phyloP scores from a whole-genome alignment of 2,113 vertebrate genomes.

The Ondatra zibethicus region DNA sequence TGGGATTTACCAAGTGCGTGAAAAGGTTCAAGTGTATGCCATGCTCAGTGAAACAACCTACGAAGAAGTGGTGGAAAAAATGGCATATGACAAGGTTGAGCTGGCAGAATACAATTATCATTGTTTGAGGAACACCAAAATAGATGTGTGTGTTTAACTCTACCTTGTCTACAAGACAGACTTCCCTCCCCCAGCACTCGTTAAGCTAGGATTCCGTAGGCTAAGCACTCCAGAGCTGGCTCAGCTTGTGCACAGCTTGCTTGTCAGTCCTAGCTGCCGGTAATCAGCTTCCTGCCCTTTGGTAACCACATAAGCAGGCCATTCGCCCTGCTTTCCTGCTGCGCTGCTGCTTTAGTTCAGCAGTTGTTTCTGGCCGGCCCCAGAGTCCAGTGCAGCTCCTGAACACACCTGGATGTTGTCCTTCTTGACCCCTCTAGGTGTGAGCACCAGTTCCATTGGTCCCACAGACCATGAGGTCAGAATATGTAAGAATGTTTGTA shows the following conservation, averaged over 20 bases:
- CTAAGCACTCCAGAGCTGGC: not conserved
- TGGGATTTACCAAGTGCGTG: not conserved
- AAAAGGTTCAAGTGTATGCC: not conserved
- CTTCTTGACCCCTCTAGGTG: not conserved
- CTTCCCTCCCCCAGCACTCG: not conserved
- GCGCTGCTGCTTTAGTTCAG: not conserved
- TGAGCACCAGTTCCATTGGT: not conserved
- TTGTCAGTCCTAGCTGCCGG: not conserved
- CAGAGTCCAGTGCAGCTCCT: not conserved
- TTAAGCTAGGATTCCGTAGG: constrained; percentile 21
- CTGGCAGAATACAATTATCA: not conserved
- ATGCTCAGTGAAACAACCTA: not conserved
- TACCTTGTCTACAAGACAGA: not conserved
- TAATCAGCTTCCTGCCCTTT: not conserved
- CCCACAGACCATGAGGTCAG: not conserved
- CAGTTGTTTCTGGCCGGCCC: not conserved
- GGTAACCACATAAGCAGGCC: not conserved
- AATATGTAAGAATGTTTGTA: constrained; percentile 81
- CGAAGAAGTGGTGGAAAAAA: not conserved
- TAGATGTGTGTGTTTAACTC: constrained; percentile 34
- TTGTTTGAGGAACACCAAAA: constrained; percentile 81
- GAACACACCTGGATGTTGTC: not conserved
- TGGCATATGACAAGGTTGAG: not conserved
- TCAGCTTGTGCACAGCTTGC: not conserved
- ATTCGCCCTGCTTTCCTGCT: not conserved